Evolutionary conservation across 1,140 invertebrate genomes (phyloP).

Genomic region (Tetranychus urticae): DNA sequence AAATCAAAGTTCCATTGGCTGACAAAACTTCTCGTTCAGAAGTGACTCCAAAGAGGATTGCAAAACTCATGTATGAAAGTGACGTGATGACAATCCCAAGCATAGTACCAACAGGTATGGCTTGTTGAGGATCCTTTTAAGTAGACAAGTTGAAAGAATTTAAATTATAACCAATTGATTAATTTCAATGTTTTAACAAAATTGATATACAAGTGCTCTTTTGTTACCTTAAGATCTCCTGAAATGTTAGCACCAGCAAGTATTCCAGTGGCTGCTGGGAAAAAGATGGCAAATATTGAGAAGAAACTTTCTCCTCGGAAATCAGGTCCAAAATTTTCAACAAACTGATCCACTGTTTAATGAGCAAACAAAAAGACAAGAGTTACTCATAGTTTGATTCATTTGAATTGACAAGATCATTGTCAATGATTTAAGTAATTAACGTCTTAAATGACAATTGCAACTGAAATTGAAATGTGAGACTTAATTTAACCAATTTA

Average conservation of each 20-base stretch:
- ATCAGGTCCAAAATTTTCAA: constrained; percentile 23
- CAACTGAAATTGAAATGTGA: too few species aligned
- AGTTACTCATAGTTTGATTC: too few species aligned
- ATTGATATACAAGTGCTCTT: background rate
- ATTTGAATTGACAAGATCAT: too few species aligned
- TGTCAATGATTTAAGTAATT: too few species aligned
- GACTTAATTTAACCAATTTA: too few species aligned
- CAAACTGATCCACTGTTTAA: too few species aligned
- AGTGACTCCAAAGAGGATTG: constrained; percentile 42
- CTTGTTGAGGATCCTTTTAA: constrained; percentile 27
- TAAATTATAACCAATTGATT: background rate
- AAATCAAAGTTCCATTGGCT: constrained; percentile 33
- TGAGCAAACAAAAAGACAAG: too few species aligned
- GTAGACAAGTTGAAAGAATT: constrained; percentile 22
- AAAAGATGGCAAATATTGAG: constrained; percentile 29
- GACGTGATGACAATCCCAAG: constrained; percentile 58
- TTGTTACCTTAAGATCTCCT: constrained; percentile 20
- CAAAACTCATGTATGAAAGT: constrained; percentile 55
- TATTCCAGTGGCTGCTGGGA: constrained; percentile 31
- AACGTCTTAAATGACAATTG: too few species aligned
- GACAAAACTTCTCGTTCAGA: constrained; percentile 34
- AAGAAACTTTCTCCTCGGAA: constrained; percentile 26
- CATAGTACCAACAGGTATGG: constrained; percentile 48
- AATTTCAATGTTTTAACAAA: background rate
- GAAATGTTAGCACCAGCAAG: constrained; percentile 32